Conservation (phyloP, 2,888 invertebrate genomes). For the Drosophila leonis region DNA sequence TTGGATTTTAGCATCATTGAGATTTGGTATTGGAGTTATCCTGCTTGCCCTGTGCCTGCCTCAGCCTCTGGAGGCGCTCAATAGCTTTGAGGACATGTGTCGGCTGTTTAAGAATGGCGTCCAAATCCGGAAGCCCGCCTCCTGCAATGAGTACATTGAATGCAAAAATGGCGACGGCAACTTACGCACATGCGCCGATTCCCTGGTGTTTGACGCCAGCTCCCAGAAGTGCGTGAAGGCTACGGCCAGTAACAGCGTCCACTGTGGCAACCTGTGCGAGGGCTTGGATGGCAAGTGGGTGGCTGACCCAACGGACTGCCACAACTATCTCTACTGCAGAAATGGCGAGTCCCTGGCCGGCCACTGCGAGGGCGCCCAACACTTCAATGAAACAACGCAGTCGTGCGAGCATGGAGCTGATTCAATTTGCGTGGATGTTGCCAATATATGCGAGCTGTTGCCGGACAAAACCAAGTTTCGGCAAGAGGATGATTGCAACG, state of each 20-base stretch:
- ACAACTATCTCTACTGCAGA: conserved; percentile 72
- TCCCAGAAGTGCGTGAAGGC: conserved; percentile 60
- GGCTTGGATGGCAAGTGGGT: conserved; percentile 61
- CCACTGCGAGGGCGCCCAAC: conserved; percentile 48
- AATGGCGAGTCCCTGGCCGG: conserved; percentile 51
- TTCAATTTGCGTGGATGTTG: conserved; percentile 70
- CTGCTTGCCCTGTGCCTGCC: conserved; percentile 39
- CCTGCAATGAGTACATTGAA: conserved; percentile 76
- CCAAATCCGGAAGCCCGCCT: conserved; percentile 72
- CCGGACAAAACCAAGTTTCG: conserved; percentile 67
- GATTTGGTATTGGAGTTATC: conserved; percentile 29
- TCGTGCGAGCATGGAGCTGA: conserved; percentile 63
- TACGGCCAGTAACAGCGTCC: conserved; percentile 33
- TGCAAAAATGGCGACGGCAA: conserved; percentile 57
- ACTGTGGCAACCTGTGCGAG: conserved; percentile 76
- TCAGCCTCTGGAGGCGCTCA: conserved; percentile 14
- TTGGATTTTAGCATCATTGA: conserved; percentile 24
- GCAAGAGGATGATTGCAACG: conserved; percentile 66
- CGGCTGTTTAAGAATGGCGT: conserved; percentile 70
- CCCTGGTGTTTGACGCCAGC: conserved; percentile 55
- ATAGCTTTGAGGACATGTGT: conserved; percentile 59
- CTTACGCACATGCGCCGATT: conserved; percentile 46
- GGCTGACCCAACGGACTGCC: conserved; percentile 72
- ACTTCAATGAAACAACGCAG: conserved; percentile 72
- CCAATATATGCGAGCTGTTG: conserved; percentile 76